Evolutionary conservation across 2,113 vertebrate species (phyloP), one percentile per base, ranked within the genome.

Genomic region (Microcebus ravelobensis): DNA sequence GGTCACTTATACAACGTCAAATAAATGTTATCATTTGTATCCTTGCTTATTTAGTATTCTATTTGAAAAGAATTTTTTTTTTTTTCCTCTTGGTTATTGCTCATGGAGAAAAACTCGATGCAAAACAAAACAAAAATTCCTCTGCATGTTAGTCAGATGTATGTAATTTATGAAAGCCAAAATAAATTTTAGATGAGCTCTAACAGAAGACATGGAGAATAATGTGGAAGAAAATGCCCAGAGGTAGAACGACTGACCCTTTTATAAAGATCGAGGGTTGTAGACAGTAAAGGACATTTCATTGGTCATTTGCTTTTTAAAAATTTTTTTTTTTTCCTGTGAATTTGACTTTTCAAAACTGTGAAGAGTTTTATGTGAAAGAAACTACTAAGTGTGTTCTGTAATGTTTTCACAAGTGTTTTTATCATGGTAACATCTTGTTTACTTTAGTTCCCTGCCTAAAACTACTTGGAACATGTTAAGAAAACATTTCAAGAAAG

Each of bases 341-440:
- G 95, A 97, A 96, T 98, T 98, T 97, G 95, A 96, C 98, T 98
- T 98, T 92, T 98, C 95, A 96, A 98, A 98, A 98, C 63, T 97
- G 98, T 97, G 97, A 98, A 97, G 96, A 97, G 96, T 98, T 98
- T 98, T 91, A 98, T 98, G 98, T 98, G 98, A 98, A 98, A 98
- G 98, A 98, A 98, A 99, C 98, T 98, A 98, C 98, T 98, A 98
- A 99, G 99, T 99, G 99, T 98, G 99, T 99, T 99, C 99, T 98
- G 99, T 98, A 98, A 97, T 99, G 99, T 99, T 99, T 99, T 99
- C 99, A 99, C 99, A 99, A 99, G 99, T 99, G 99, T 99, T 99
- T 99, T 99, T 99, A 99, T 99, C 99, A 99, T 99, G 99, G 99
- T 99, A 99, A 99, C 99, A 99, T 99, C 99, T 99, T 99, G 99